phyloP scores from a whole-genome alignment of 1,140 invertebrate genomes.

The Brachionus koreanus region DNA sequence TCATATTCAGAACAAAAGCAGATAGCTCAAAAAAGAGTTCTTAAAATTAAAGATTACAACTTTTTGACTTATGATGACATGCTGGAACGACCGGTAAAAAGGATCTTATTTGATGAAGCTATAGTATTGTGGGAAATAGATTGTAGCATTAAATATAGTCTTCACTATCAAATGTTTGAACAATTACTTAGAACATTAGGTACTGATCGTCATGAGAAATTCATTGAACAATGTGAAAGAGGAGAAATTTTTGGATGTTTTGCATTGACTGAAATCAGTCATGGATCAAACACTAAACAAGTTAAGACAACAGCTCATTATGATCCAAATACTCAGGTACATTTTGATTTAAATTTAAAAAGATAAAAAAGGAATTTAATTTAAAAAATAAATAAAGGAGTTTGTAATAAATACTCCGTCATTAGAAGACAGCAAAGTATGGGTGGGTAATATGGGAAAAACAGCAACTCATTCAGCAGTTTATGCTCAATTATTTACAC shows the following conservation, averaged over 20 bases:
- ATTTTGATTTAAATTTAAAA: no score
- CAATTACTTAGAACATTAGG: slow-evolving; percentile 59
- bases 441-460: no score
- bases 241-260: slow-evolving; percentile 71
- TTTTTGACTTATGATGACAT: slow-evolving; percentile 65
- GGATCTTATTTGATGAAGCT: slow-evolving; percentile 55
- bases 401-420: no score
- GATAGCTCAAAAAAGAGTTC: slow-evolving; percentile 52
- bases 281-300: slow-evolving; percentile 86
- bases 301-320: no score
- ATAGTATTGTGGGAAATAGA: slow-evolving; percentile 70
- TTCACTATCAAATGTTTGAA: slow-evolving; percentile 50
- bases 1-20: neutral
- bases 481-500: no score
- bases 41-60: slow-evolving; percentile 65
- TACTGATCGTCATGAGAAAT: slow-evolving; percentile 69
- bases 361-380: no score
- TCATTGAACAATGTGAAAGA: slow-evolving; percentile 67
- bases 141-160: slow-evolving; percentile 64
- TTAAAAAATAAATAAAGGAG: no score
- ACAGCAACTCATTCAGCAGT: no score
- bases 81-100: slow-evolving; percentile 56
- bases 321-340: no score
- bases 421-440: no score
- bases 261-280: slow-evolving; percentile 85